Evolutionary conservation across 1,140 invertebrate species (phyloP), one percentile per base, ranked within the genome.

Genomic region (Drepana arcuata): DNA sequence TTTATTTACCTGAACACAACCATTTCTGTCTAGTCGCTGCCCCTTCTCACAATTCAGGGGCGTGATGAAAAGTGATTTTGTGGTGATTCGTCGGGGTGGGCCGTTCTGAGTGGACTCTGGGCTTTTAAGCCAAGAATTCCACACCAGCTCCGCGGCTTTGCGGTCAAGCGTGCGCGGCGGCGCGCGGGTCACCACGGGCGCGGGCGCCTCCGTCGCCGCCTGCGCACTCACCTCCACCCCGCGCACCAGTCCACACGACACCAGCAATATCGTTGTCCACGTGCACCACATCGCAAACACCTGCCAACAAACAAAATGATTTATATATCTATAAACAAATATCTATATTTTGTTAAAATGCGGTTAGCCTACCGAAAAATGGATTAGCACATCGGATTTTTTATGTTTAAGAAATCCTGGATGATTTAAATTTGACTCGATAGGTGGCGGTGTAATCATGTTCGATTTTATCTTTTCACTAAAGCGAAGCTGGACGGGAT

Each of bases 281-380:
- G 61, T 59, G 59, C 60, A 72, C 77, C 66, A 78, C 78, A 79
- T 81, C 45, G 70, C 78, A 78, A 67, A 78, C 64, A 74, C 68
- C 74, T 82, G 70, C 7, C 56, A 50, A 41, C 26, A 46, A 41
- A 24, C 9, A 28, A 43, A 36, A 13, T 30, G n/a, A n/a, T n/a
- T n/a, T n/a, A n/a, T n/a, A n/a, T n/a, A n/a, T n/a, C n/a, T n/a
- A n/a, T n/a, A n/a, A n/a, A n/a, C n/a, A n/a, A n/a, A n/a, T n/a
- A n/a, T n/a, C n/a, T n/a, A n/a, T n/a, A n/a, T n/a, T n/a, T n/a
- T n/a, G n/a, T n/a, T n/a, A n/a, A n/a, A n/a, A n/a, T n/a, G n/a
- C n/a, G n/a, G n/a, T n/a, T n/a, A n/a, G n/a, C n/a, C n/a, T n/a
- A n/a, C n/a, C n/a, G n/a, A n/a, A n/a, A n/a, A n/a, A n/a, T n/a